A percentile compares a stretch with the other conserved stretches of the same genome.
Evolutionary conservation across 2,113 vertebrate genomes (phyloP).

Genomic region (Pterocles gutturalis): DNA sequence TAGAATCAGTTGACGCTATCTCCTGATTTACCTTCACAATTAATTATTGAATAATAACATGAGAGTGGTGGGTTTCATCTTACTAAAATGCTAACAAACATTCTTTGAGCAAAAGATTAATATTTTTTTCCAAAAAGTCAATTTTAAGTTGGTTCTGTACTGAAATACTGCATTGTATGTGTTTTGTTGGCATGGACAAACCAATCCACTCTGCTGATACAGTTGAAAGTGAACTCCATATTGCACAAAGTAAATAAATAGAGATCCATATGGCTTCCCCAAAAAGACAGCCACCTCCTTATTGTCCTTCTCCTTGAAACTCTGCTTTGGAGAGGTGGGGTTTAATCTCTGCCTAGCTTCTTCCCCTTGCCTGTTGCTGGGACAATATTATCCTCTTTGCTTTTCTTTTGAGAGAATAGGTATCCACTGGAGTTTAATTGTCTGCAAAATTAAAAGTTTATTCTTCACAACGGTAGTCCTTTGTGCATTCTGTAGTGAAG

Average conservation of each 20-base stretch:
- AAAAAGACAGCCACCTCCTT: background rate
- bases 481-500: background rate
- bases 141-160: background rate
- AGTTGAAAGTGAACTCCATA: background rate
- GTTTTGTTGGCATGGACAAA: background rate
- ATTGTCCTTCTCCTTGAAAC: background rate
- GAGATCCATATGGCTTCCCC: background rate
- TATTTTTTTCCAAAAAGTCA: background rate
- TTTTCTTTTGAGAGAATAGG: background rate
- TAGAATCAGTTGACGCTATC: background rate
- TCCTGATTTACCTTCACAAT: background rate
- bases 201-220: background rate
- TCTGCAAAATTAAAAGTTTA: background rate
- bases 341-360: background rate
- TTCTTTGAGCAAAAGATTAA: background rate
- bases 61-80: background rate
- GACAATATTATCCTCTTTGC: background rate
- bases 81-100: background rate
- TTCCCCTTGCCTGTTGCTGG: background rate
- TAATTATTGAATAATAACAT: background rate
- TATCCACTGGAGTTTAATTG: background rate
- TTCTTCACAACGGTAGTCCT: background rate
- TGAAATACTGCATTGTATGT: background rate
- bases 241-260: background rate
- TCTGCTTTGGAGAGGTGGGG: background rate